Evolutionary conservation across 2,888 invertebrate genomes (phyloP).

Genomic region (Azorinus chamasolen): DNA sequence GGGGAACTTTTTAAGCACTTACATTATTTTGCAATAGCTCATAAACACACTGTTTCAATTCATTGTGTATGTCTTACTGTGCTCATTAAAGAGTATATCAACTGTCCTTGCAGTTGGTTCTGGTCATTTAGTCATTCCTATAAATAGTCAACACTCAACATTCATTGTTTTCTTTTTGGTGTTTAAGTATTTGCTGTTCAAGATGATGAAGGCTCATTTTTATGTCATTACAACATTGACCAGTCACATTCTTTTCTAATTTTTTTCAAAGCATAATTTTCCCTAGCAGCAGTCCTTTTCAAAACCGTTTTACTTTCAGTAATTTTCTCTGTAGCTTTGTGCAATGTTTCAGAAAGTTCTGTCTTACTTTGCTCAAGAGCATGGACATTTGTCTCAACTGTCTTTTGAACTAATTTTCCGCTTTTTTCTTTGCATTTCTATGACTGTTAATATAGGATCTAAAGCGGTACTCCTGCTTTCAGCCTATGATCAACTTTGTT

Average conservation of each 20-base stretch:
- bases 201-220: slow-evolving; percentile 5
- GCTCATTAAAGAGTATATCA: slow-evolving; percentile 16
- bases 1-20: slow-evolving; percentile 13
- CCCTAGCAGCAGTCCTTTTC: slow-evolving; percentile 27
- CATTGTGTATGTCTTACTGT: slow-evolving; percentile 15
- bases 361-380: background rate
- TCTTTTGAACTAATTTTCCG: slow-evolving; percentile 4
- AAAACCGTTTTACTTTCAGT: slow-evolving; percentile 4
- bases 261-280: slow-evolving; percentile 22
- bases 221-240: background rate
- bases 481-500: no score
- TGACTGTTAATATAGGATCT: background rate
- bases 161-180: slow-evolving; percentile 1
- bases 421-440: slow-evolving; percentile 3
- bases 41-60: slow-evolving; percentile 26
- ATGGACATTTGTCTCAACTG: background rate
- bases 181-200: background rate
- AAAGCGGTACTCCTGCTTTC: no score
- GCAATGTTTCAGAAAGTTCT: background rate
- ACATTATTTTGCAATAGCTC: slow-evolving; percentile 18
- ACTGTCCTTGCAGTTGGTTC: background rate
- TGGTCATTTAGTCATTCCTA: slow-evolving; percentile 1
- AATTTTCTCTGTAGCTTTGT: background rate
- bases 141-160: slow-evolving; percentile 7
- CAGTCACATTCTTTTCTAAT: slow-evolving; percentile 21